Base-by-base conservation (phyloP, 1,140 invertebrate genomes). In the Alviniconcha marisindica region DNA sequence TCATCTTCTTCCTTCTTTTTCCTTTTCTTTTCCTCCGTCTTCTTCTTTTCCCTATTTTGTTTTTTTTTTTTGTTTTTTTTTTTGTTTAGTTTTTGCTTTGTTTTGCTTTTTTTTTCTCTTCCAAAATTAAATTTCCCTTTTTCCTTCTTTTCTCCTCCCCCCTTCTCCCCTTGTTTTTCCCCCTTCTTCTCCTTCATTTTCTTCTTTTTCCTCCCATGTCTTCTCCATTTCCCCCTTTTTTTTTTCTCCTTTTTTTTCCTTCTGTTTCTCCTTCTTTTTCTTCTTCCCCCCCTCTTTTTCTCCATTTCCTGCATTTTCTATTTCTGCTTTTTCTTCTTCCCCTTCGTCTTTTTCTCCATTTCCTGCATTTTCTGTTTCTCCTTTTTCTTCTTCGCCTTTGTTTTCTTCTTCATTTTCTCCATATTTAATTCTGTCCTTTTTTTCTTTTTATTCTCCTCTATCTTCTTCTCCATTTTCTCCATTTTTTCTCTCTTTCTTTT, bases 51-150 rank as follows among this genome's bases (percentile, higher is more conserved):
- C n/a, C 66, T 69, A 10, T n/a, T 31, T 36, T 36, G 10, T 69
- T 36, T 28, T 69, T 28, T 28, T 40, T 76, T 36, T 36, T 40
- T 40, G 7, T 76, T 40, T 40, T 40, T 40, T 36, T 76, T 36
- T 40, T 40, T 40, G 14, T 76, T 36, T 40, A 12, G 4, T 36
- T 40, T n/a, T 36, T 40, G 15, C 38, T 36, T 12, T 40, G 15
- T n/a, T 40, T 40, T 36, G 4, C 28, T 40, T 40, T 40, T 40
- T 76, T 40, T n/a, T 36, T 40, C 40, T 76, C 40, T 12, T 76
- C 38, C 73, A 76, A 24, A 76, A 24, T 36, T 76, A 36, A 31
- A n/a, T n/a, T n/a, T n/a, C n/a, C n/a, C n/a, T n/a, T n/a, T n/a
- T n/a, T n/a, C n/a, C n/a, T n/a, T n/a, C n/a, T n/a, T n/a, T n/a